A percentile compares a stretch with the other conserved stretches of the same genome.
Conservation (phyloP, 2,888 invertebrate genomes). For the Dorcus parallelipipedus region DNA sequence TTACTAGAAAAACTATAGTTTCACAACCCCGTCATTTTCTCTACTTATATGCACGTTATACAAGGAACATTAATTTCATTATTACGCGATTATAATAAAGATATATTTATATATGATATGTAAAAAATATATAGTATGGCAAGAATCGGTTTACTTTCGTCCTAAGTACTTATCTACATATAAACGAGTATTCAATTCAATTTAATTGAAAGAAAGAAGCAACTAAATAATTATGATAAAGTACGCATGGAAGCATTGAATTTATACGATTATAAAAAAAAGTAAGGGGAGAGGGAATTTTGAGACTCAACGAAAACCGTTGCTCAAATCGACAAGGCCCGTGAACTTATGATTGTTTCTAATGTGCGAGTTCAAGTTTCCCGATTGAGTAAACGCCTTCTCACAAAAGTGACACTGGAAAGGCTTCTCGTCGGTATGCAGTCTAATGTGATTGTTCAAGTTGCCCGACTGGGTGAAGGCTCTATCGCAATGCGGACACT, state of each 20-base stretch:
- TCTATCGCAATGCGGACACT: constrained; percentile 47
- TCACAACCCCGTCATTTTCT: too few species aligned
- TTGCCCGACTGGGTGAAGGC: constrained; percentile 49
- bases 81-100: too few species aligned
- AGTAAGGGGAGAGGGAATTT: background rate
- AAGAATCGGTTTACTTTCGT: too few species aligned
- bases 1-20: too few species aligned
- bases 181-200: too few species aligned
- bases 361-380: constrained; percentile 46
- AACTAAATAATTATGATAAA: background rate
- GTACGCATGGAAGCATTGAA: background rate
- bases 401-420: constrained; percentile 48
- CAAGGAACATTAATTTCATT: too few species aligned
- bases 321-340: background rate
- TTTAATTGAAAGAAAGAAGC: too few species aligned
- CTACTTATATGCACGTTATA: too few species aligned
- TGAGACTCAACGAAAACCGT: constrained; percentile 7
- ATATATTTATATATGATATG: too few species aligned
- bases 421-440: constrained; percentile 47
- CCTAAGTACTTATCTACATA: too few species aligned
- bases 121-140: too few species aligned
- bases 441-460: constrained; percentile 45
- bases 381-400: constrained; percentile 47
- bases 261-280: background rate
- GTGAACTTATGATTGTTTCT: constrained; percentile 44